Conservation (phyloP, 2,797 vertebrate species). For the Crocidura indochinensis region DNA sequence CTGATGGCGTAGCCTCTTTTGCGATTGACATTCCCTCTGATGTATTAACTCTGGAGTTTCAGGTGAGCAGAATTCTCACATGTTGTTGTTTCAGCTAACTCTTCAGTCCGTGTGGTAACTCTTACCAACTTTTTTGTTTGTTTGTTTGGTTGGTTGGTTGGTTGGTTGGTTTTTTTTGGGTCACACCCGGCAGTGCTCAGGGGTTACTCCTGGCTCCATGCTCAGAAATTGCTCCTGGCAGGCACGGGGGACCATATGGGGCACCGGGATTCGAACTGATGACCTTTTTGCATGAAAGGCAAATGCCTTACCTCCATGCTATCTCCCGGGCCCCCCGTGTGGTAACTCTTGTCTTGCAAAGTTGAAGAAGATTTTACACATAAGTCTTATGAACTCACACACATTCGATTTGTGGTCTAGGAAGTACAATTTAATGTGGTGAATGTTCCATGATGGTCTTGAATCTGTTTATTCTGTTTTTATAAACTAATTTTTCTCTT, state of each 20-base stretch:
- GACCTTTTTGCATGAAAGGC: too few relatives aligned
- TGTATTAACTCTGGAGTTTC: constrained; percentile 46
- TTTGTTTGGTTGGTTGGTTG: too few relatives aligned
- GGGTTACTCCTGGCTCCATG: too few relatives aligned
- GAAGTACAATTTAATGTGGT: not conserved
- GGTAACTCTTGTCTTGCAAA: not conserved
- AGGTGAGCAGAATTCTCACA: not conserved
- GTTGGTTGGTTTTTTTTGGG: too few relatives aligned
- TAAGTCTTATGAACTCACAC: not conserved
- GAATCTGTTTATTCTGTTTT: constrained; percentile 19
- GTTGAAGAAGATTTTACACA: not conserved
- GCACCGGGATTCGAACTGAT: too few relatives aligned
- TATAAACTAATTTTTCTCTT: constrained; percentile 47
- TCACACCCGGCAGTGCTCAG: too few relatives aligned
- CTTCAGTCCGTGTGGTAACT: not conserved
- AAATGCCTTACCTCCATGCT: too few relatives aligned
- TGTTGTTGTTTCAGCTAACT: not conserved
- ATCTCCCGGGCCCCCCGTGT: too few relatives aligned
- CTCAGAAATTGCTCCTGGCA: too few relatives aligned
- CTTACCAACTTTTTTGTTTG: too few relatives aligned
- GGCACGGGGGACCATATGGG: too few relatives aligned
- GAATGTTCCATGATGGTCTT: not conserved
- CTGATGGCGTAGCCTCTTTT: constrained; percentile 36
- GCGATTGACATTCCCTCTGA: not conserved
- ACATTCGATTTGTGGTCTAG: not conserved